Base-by-base conservation (phyloP, 2,888 invertebrate species). In the Chymomyza procnemis region DNA sequence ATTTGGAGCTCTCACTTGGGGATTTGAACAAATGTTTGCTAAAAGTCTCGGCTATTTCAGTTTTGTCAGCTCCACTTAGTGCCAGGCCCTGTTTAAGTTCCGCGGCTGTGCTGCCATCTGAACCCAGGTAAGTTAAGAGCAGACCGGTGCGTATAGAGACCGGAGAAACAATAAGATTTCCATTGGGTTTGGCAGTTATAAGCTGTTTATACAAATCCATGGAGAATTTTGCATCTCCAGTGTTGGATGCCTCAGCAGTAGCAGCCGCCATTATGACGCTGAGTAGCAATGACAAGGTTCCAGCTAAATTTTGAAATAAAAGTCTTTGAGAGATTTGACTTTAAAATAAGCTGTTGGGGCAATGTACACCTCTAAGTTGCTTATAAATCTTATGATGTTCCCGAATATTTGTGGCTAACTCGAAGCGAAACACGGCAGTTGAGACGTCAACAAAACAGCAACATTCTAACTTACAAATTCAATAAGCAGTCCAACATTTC, bases 61-160 rank as follows among this genome's bases (percentile, higher is more conserved):
- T 19, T 30, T 72, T 70, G 26, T 72, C 59, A 14, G 82, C 65
- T 0, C 63, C 47, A 8, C 54, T 1, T n/a, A 78, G 57, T 9
- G 59, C 55, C 1, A 80, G 66, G 1, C 62, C 67, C 0, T 26
- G 58, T 19, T 67, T 21, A 4, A 80, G 47, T 67, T 80, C 76
- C 3, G 34, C 66, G 16, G 76, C 75, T 4, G 84, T 84, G 6
- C 88, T 69, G 0, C 93, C 93, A 4, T 92, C 91, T 0, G 95
- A 93, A 0, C 95, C 96, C 88, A 95, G 94, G 64, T 93, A 94
- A 3, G 95, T 90, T 77, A 95, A 92, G 0, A 94, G 93, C 62
- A 96, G 87, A 0, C 94, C 93, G 69, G 95, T 86, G 89, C 95
- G 95, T 67, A 95, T 88, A 5, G 95, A 95, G 16, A 69, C 46